These are phyloP conservation scores for Toxostoma redivivum DNA, from an alignment of 2,113 vertebrate species.

Conservation along the genomic window DNA sequence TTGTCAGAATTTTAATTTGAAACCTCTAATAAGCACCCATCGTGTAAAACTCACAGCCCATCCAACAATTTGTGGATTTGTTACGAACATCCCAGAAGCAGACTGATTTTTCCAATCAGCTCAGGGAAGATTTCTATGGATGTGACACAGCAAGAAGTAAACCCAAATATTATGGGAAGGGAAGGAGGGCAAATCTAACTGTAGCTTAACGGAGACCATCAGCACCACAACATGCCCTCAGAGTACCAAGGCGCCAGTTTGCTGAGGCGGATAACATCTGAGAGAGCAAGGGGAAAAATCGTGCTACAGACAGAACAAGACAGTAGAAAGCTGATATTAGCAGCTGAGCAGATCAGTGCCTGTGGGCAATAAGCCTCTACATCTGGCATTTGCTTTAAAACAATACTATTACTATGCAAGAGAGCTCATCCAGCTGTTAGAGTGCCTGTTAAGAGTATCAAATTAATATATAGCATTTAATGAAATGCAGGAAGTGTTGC, in stretches of 20 bases:
- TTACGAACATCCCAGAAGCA: not conserved
- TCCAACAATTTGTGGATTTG: not conserved
- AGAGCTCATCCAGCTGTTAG: constrained; percentile 62
- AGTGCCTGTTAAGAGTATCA: constrained; percentile 51
- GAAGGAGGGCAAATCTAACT: not conserved
- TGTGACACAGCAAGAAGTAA: not conserved
- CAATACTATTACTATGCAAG: constrained; percentile 49
- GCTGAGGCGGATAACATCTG: not conserved
- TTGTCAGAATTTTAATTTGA: not conserved
- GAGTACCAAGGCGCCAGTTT: not conserved
- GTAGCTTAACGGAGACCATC: not conserved
- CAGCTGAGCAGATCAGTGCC: constrained; percentile 47
- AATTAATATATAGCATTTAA: not conserved
- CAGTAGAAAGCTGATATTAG: constrained; percentile 36
- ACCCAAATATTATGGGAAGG: not conserved
- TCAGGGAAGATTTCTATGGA: not conserved
- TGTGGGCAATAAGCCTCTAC: constrained; percentile 42
- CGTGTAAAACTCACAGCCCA: not conserved
- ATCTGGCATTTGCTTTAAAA: constrained; percentile 48
- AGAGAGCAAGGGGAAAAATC: not conserved
- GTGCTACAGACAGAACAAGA: not conserved
- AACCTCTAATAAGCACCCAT: not conserved
- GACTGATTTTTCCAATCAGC: not conserved
- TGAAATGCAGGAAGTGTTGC: constrained; percentile 34
- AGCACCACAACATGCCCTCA: not conserved